Evolutionary conservation across 2,888 invertebrate genomes (phyloP), one percentile per base, ranked within the genome.

Genomic region (Agrochola litura): DNA sequence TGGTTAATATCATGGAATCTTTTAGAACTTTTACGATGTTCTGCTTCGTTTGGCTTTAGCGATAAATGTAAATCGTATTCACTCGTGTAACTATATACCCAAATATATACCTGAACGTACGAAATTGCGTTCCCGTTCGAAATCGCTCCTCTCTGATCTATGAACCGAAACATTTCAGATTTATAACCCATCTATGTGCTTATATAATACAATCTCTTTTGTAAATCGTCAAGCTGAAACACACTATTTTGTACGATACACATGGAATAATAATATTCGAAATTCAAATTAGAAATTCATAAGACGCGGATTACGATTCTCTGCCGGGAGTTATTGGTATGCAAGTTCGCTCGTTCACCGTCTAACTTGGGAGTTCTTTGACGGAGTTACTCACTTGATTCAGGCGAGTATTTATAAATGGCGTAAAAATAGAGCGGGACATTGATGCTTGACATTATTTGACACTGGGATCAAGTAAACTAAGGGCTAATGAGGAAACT

Each of bases 261-360:
- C 67, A n/a, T 77, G 46, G 76, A 86, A 83, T 80, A 78, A 70
- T 76, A 76, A 68, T 81, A 87, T 86, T 87, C 69, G 81, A 86
- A 68, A 54, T 73, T 76, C 46, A 79, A 91, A 92, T 91, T 91
- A 90, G 89, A 88, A 89, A 92, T 92, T 90, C 90, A 91, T 87
- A 87, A 84, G 85, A 89, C 86, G 80, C 72, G 88, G 89, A 91
- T 92, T 91, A 91, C 85, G 88, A 88, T 87, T 86, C 85, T 81
- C 85, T 82, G 84, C 80, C 75, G 74, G 81, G 86, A 89, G 89
- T 87, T 91, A 92, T 93, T 91, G 91, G 91, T 90, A 90, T 92
- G 89, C 89, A 85, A 84, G 76, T 80, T 80, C 61, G 84, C 76
- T 84, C 86, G 78, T 78, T 89, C 84, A n/a, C 70, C 65, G 79